Conservation (phyloP, 2,888 invertebrate species). For the Euplagia quadripunctaria region DNA sequence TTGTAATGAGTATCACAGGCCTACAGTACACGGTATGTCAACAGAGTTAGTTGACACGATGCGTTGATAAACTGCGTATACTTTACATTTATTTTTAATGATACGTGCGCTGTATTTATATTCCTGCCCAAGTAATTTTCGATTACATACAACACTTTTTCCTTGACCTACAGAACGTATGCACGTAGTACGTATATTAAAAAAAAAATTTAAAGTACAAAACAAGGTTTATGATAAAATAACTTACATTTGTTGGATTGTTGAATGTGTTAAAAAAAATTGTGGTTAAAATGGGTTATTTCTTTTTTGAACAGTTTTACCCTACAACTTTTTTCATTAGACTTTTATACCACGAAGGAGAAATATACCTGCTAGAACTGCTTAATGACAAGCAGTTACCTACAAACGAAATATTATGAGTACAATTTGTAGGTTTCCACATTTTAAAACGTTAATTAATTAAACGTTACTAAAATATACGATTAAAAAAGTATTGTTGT, state of each 20-base stretch:
- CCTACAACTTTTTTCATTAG: no score
- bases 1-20: not conserved
- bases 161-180: conserved; percentile 39
- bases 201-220: not conserved
- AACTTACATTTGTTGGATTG: not conserved
- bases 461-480: not conserved
- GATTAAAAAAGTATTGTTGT: not conserved
- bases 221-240: not conserved
- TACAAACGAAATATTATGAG: no score
- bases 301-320: no score
- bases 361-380: no score
- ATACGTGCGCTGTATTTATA: conserved; percentile 20
- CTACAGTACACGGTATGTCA: not conserved
- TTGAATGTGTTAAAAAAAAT: no score
- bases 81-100: not conserved
- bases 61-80: conserved; percentile 13
- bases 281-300: no score
- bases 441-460: no score
- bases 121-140: conserved; percentile 32
- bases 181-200: conserved; percentile 1
- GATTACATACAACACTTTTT: conserved; percentile 25
- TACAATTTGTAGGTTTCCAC: not conserved
- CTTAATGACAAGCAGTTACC: no score
- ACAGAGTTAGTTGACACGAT: not conserved
- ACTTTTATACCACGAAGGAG: no score